These are phyloP conservation scores for Lottia scabra DNA, from an alignment of 2,888 invertebrate species.

Conservation along the genomic window DNA sequence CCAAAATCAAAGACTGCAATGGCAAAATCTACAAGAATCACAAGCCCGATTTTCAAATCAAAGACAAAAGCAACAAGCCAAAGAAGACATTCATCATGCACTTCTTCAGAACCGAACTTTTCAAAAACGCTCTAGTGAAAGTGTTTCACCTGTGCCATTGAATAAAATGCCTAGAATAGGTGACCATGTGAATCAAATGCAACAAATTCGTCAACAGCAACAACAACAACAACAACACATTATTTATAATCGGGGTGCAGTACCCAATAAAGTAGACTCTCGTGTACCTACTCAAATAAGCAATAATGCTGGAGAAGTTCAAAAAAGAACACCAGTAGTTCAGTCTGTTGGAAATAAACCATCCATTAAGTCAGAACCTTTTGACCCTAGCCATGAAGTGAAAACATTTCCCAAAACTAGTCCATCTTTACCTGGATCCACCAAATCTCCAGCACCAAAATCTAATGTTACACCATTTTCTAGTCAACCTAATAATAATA, in stretches of 20 bases:
- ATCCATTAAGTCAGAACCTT: neutral
- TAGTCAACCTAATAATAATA: neutral
- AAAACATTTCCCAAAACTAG: neutral
- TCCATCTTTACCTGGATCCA: neutral
- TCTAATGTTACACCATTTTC: neutral
- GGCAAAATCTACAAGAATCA: too few species aligned
- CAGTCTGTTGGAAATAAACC: neutral
- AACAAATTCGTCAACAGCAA: neutral
- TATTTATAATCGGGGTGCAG: neutral
- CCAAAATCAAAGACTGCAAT: too few species aligned
- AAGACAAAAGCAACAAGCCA: too few species aligned
- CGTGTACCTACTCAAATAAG: neutral
- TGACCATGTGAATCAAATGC: neutral
- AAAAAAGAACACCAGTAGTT: neutral
- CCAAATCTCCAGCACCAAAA: neutral
- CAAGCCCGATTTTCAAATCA: too few species aligned
- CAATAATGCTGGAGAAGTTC: neutral
- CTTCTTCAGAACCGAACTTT: neutral
- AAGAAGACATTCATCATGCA: too few species aligned
- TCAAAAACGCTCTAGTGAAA: neutral
- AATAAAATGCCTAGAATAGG: neutral
- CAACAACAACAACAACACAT: neutral
- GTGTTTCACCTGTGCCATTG: neutral
- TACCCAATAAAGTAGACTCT: neutral
- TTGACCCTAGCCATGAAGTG: neutral